These are phyloP conservation scores for Taeniopygia guttata DNA, from an alignment of 2,797 vertebrate genomes.

Conservation along the genomic window DNA sequence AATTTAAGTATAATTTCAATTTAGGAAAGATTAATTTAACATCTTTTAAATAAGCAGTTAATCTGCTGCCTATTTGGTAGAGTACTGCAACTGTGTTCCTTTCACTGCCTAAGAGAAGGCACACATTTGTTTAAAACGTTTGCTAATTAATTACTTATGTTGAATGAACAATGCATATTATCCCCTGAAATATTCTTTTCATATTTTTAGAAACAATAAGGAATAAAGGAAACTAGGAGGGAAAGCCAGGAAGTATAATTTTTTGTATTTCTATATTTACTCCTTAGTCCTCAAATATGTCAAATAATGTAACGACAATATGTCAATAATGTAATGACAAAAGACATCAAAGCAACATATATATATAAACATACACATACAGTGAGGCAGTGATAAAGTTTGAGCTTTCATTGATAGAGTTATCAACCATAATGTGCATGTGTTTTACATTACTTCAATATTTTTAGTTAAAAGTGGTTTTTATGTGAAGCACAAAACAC, in stretches of 20 bases:
- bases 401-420: neutral
- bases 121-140: neutral
- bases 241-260: neutral
- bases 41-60: neutral
- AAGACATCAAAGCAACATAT: neutral
- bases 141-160: neutral
- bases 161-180: neutral
- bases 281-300: neutral
- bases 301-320: neutral
- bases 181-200: neutral
- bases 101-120: neutral
- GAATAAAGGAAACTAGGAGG: neutral
- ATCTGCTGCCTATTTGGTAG: neutral
- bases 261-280: neutral
- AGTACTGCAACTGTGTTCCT: neutral
- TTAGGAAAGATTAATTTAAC: neutral
- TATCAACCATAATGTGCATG: neutral
- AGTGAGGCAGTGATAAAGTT: neutral
- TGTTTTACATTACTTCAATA: neutral
- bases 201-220: neutral
- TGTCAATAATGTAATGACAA: neutral
- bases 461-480: neutral
- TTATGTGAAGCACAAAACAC: neutral
- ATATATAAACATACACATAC: fast-evolving
- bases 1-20: neutral